phyloP scores from a whole-genome alignment of 2,797 vertebrate species.

The Artibeus jamaicensis region DNA sequence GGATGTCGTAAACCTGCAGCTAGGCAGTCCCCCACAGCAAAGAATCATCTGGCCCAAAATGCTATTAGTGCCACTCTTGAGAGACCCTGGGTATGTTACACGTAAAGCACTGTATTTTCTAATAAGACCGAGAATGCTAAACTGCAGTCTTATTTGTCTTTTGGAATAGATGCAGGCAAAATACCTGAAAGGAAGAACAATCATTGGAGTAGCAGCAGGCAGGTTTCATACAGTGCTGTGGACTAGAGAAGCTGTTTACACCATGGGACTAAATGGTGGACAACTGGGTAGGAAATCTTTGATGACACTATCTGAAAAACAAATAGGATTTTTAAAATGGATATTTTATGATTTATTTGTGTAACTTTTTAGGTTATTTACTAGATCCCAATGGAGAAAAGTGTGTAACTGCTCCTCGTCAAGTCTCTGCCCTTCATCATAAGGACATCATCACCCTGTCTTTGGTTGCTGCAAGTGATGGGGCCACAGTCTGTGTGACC shows the following conservation, averaged over 20 bases:
- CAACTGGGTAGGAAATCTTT: constrained; percentile 91
- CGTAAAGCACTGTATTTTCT: neutral
- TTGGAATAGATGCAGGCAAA: constrained; percentile 92
- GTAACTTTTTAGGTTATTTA: constrained; percentile 88
- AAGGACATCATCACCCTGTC: constrained; percentile 90
- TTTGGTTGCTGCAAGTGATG: constrained; percentile 93
- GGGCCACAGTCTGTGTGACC: constrained; percentile 94
- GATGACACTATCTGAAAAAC: neutral
- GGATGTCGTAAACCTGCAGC: neutral
- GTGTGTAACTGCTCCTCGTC: constrained; percentile 90
- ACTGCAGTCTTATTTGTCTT: constrained; percentile 31
- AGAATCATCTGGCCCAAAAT: neutral
- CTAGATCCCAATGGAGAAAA: constrained; percentile 97
- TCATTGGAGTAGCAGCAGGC: constrained; percentile 95
- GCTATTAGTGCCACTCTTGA: neutral
- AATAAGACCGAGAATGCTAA: constrained; percentile 5
- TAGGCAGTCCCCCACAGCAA: neutral
- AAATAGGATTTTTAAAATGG: neutral
- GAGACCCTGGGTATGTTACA: neutral
- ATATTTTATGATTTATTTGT: constrained; percentile 50
- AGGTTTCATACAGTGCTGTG: constrained; percentile 97
- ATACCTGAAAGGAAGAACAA: constrained; percentile 91
- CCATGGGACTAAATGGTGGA: constrained; percentile 96
- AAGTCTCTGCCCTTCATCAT: constrained; percentile 95
- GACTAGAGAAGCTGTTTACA: constrained; percentile 96